These are phyloP conservation scores for Sterrhoptilus dennistouni DNA, from an alignment of 2,113 vertebrate genomes.

Conservation along the genomic window DNA sequence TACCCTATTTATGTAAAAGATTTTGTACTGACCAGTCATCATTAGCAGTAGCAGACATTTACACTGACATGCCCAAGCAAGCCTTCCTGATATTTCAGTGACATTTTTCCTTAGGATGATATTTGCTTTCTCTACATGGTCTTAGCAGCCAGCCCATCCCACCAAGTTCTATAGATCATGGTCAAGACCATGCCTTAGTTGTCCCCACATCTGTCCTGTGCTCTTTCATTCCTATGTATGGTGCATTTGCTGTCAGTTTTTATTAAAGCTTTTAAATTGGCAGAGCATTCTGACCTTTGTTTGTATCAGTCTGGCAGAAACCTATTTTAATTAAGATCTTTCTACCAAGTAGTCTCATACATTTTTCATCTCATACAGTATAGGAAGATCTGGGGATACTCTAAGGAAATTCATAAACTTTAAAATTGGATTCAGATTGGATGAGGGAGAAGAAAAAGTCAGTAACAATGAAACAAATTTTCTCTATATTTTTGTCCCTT, in stretches of 20 bases:
- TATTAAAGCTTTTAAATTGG: slow-evolving; percentile 18
- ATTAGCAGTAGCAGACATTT: neutral
- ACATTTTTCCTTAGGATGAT: neutral
- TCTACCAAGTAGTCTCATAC: slow-evolving; percentile 17
- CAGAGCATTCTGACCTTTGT: slow-evolving; percentile 45
- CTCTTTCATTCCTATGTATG: neutral
- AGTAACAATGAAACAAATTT: neutral
- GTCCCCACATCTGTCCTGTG: slow-evolving; percentile 9
- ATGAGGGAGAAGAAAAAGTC: neutral
- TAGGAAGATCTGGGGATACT: neutral
- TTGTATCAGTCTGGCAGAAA: slow-evolving; percentile 20
- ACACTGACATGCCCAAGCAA: neutral
- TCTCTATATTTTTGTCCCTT: neutral
- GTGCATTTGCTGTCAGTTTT: neutral
- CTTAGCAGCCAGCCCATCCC: neutral
- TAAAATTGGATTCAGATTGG: neutral
- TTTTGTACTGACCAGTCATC: neutral
- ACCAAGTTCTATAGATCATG: neutral
- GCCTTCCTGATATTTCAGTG: neutral
- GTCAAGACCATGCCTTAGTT: neutral
- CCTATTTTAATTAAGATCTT: slow-evolving; percentile 55
- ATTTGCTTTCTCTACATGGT: neutral
- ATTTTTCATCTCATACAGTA: slow-evolving; percentile 16
- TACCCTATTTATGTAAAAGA: neutral
- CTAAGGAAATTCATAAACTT: neutral